Evolutionary conservation across 2,113 vertebrate genomes (phyloP), one percentile per base, ranked within the genome.

Genomic region (Zeus faber): DNA sequence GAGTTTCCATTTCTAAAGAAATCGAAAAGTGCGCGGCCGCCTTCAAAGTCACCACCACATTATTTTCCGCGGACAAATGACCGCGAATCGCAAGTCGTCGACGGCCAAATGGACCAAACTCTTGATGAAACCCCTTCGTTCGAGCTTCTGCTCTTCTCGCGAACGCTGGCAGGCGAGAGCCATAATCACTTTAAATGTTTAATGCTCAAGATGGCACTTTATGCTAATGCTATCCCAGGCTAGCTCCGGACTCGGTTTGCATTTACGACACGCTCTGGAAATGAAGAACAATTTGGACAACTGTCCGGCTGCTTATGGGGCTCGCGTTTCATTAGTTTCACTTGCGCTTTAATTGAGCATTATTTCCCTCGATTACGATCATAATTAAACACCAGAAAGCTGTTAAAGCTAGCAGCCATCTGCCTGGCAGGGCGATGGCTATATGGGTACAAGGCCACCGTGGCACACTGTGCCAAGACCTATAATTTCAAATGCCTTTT

Each of bases 381-480:
- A 64, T 90, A 90, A 89, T 90, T 89, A 90, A 90, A 89, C 82
- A 89, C 81, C 85, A 86, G 82, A 86, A 88, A 88, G 75, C 73
- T 85, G 87, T 85, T 84, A 57, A 40, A 76, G 74, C 79, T 65
- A 68, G 47, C 76, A 74, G 79, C 89, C 89, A 89, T 90, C 89
- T 89, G 87, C 80, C 81, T 72, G 69, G 51, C 59, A 74, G 67
- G 67, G 73, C 70, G 74, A 66, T 72, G 81, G 64, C 68, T 73
- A 65, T 80, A 64, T 76, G 81, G 65, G 65, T 76, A 76, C 72
- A 67, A 66, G 74, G 65, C 74, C 74, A 72, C 67, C 39, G 26
- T 22, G 49, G 52, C 49, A 66, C 59, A 48, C 62, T 27, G 50
- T 77, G 70, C 70, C 60, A 72, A 65, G 49, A 52, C 49, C 55